Evolutionary conservation across 2,888 invertebrate genomes (phyloP), one percentile per base, ranked within the genome.

Genomic region (Pyrrhosoma nymphula): DNA sequence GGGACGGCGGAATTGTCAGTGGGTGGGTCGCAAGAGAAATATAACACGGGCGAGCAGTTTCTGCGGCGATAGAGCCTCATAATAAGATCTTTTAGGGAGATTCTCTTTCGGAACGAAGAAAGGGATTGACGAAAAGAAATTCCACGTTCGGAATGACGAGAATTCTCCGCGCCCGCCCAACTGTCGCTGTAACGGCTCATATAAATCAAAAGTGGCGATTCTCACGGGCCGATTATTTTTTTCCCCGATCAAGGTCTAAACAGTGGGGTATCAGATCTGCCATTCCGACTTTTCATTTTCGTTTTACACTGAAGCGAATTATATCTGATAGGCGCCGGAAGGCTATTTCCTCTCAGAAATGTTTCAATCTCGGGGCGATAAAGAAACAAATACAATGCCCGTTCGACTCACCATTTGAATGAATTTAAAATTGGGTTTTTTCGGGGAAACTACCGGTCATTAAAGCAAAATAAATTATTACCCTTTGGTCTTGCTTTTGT

Each of bases 151-250:
- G n/a, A 69, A 69, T 69, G 8, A n/a, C 26, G 69, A 69, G 26
- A 69, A 69, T 69, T 69, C n/a, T 26, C 69, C 69, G 26, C 69
- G 69, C 10, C 69, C 26, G 23, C 69, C 69, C 8, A 47, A n/a
- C n/a, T 26, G 23, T 26, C 69, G 0, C 69, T 69, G 69, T n/a
- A 69, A 69, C 69, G 26, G 69, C 69, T 10, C 69, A 12, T 8
- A n/a, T 69, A 69, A 69, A 69, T 69, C 69, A 69, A 69, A 69
- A 69, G 69, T 20, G 69, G n/a, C 69, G 69, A 69, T 69, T n/a
- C n/a, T n/a, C 69, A 69, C 69, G 23, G 69, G 12, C 8, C 69
- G 26, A 26, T 69, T 20, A 60, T 20, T 69, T 47, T 69, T 69
- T 69, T 69, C 26, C n/a, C 26, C 69, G 69, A 69, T n/a, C 69